Base-by-base conservation (phyloP, 2,888 invertebrate species). In the Tetheella fluctuosa region DNA sequence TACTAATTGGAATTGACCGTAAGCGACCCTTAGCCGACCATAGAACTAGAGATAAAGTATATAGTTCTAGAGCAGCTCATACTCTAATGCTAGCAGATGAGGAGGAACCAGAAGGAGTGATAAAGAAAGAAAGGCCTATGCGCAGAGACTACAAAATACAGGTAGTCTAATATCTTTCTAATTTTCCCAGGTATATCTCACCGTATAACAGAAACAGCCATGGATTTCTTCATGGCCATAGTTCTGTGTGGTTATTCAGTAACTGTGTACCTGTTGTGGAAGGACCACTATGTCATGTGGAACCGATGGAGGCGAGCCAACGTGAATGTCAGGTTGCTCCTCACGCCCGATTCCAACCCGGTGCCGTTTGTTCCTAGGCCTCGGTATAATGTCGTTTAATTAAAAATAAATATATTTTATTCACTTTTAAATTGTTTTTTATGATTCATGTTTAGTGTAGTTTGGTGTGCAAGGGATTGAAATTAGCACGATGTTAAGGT, bases 211-310 rank as follows among this genome's bases (percentile, higher is more conserved):
- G 94, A 94, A 76, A 94, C 94, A 0, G 93, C 94, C 0, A 94
- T 96, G 84, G 93, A 93, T 60, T 92, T 95, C 66, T 95, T 96
- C 79, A 92, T 96, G 83, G 89, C 92, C 0, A 91, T 96, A 64
- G 94, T 96, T 5, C 81, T 95, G 6, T 88, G 95, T 60, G 96
- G 95, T 0, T 96, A 96, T 77, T 81, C 94, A 0, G 92, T 94
- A 20, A 95, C 95, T 0, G 91, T 95, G 6, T 96, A 95, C 79
- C 84, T 95, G 28, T 86, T 96, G 10, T 92, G 94, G 82, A 95
- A 94, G 80, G 95, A 96, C 73, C 95, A 96, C 71, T 92, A 95
- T 71, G 89, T 94, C 17, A 95, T 95, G 73, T 96, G 96, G 96
- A 95, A 95, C 77, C 90, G 94, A 53, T 96, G 96, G 96, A 93